Percentiles rank a stretch among this genome's conserved stretches.
phyloP scores from a whole-genome alignment of 2,113 vertebrate species.

The Caloenas nicobarica region DNA sequence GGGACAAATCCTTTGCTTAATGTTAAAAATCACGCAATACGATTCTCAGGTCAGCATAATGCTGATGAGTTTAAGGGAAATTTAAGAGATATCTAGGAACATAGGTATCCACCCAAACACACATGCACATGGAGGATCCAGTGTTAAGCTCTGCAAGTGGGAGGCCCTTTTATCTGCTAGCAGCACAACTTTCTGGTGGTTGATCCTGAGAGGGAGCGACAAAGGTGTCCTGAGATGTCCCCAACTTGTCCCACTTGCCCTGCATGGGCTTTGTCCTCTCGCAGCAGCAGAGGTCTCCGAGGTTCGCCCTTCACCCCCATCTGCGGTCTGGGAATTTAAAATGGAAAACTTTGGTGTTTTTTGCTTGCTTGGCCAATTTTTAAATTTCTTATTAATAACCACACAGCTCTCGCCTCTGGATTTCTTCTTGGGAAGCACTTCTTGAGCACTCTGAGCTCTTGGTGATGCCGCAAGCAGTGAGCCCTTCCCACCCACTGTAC shows the following conservation, averaged over 20 bases:
- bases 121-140: neutral
- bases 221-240: neutral
- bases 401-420: neutral
- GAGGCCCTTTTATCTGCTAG: neutral
- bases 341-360: neutral
- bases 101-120: neutral
- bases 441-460: neutral
- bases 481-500: neutral
- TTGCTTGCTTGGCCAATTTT: neutral
- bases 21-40: too few species aligned
- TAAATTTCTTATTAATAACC: neutral
- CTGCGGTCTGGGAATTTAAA: neutral
- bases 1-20: neutral
- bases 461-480: neutral
- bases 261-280: accelerated
- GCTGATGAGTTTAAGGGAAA: neutral
- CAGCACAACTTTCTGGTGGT: neutral
- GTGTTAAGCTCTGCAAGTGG: neutral
- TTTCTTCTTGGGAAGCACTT: neutral
- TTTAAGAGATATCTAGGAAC: neutral
- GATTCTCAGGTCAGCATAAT: neutral
- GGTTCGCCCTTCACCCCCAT: neutral
- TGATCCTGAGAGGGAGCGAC: accelerated
- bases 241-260: neutral
- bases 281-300: accelerated